These are phyloP conservation scores for Eupsittula cactorum DNA, from an alignment of 2,113 vertebrate genomes.

Conservation along the genomic window DNA sequence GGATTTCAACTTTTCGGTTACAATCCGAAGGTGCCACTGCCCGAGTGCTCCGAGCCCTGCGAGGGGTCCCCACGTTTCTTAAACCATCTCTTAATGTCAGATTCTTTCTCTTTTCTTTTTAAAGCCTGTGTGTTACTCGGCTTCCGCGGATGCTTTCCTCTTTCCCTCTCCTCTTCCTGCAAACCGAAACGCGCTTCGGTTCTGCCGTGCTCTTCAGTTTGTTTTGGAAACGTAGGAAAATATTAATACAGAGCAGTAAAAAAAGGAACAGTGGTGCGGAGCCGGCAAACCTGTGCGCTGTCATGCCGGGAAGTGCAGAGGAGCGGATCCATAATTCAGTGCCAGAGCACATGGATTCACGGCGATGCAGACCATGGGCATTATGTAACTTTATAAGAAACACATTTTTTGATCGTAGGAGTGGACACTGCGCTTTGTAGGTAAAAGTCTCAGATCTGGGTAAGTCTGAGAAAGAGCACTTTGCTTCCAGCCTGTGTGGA, in stretches of 20 bases:
- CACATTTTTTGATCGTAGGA: constrained; percentile 43
- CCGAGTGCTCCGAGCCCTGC: constrained; percentile 57
- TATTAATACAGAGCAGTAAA: constrained; percentile 43
- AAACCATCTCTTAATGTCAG: constrained; percentile 42
- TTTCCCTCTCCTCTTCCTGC: background rate
- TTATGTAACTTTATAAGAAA: constrained; percentile 72
- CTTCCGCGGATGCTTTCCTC: constrained; percentile 14
- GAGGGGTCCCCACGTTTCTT: constrained; percentile 54
- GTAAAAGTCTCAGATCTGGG: constrained; percentile 48
- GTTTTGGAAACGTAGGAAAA: constrained; percentile 33
- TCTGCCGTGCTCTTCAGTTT: background rate
- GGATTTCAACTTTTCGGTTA: constrained; percentile 63
- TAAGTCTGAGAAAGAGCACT: constrained; percentile 46
- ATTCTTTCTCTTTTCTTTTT: background rate
- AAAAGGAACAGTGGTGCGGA: background rate
- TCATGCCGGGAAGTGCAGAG: background rate
- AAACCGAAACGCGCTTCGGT: background rate
- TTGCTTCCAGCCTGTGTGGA: constrained; percentile 8
- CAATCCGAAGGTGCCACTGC: constrained; percentile 14
- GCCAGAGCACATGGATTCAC: constrained; percentile 61
- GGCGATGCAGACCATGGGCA: constrained; percentile 8
- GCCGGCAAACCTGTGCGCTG: constrained; percentile 22
- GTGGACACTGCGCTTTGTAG: background rate
- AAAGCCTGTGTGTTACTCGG: background rate
- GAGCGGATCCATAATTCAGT: constrained; percentile 64